Conservation (phyloP, 1,140 invertebrate species). For the Bradynema listronoti region DNA sequence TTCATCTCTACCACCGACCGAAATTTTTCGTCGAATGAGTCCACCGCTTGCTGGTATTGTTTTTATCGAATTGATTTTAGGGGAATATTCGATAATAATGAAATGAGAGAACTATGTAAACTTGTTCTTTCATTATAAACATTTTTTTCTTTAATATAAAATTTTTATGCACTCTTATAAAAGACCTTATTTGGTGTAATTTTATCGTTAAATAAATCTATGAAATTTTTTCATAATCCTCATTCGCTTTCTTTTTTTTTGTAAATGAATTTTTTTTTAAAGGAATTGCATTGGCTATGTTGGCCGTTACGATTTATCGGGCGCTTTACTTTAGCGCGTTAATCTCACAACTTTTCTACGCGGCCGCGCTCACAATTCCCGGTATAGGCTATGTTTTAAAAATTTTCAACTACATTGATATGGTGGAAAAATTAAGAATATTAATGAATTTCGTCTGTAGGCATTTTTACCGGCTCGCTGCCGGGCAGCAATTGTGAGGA, state of each 20-base stretch:
- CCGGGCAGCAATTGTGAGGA: too few species aligned
- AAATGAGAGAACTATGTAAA: too few species aligned
- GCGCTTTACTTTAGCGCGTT: constrained; percentile 4
- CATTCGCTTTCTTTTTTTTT: not conserved
- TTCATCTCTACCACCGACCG: not conserved
- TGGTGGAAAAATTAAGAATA: too few species aligned
- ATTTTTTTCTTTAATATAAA: not conserved
- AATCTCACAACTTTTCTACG: constrained; percentile 2
- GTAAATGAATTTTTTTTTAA: not conserved
- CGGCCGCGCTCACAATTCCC: not conserved
- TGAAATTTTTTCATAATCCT: not conserved
- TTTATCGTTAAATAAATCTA: too few species aligned
- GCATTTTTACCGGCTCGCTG: too few species aligned
- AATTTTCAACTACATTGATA: too few species aligned
- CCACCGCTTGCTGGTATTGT: not conserved
- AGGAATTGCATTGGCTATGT: constrained; percentile 7
- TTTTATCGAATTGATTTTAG: too few species aligned
- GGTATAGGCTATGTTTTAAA: too few species aligned
- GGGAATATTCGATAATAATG: too few species aligned
- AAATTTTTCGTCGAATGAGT: constrained; percentile 8
- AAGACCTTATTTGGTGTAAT: not conserved
- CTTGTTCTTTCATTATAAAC: not conserved
- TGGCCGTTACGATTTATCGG: constrained; percentile 1
- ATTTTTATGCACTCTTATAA: too few species aligned
- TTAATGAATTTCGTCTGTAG: too few species aligned